Evolutionary conservation across 1,140 invertebrate genomes (phyloP), one percentile per base, ranked within the genome.

Genomic region (Lepidurus couesii): DNA sequence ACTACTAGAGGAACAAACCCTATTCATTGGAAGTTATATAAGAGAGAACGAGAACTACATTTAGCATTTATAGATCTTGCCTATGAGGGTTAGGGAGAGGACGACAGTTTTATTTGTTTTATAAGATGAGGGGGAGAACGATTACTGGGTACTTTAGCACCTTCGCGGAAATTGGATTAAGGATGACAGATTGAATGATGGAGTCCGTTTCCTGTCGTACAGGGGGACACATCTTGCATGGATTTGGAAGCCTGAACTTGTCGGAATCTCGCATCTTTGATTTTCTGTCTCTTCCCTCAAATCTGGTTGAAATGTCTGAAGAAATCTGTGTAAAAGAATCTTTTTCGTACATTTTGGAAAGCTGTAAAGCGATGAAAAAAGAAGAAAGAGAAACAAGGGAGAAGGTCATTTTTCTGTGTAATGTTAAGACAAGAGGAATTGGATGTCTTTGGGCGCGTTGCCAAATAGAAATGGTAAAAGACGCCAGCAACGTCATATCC

Each of bases 141-240:
- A 65, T 65, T 65, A 65, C 16, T 65, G 53, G 21, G 16, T 65
- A 65, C 9, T 65, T 65, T 65, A 65, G 13, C 53, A 65, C 53
- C 53, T 65, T 65, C 53, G 53, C 53, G 9, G 53, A 65, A 65
- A 65, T 65, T 65, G 53, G 8, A 21, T 65, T 65, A 65, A 65
- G 9, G 1, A 9, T 65, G 53, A 47, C 45, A 47, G 45, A 65
- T 65, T 65, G 53, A 65, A 65, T 65, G 53, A 65, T 9, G 53
- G 53, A 65, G 21, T 16, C 7, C 16, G 53, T 65, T 47, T 47
- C 16, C 16, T n/a, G 13, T 65, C 6, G 1, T 65, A 21, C 53
- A 65, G 53, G 53, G 13, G 13, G 53, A 65, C 16, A 16, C n/a
- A n/a, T 65, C 53, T 7, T n/a, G 53, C 13, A 21, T n/a, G 53